Evolutionary conservation across 2,797 vertebrate genomes (phyloP), one percentile per base, ranked within the genome.

Genomic region (Argentina silus): DNA sequence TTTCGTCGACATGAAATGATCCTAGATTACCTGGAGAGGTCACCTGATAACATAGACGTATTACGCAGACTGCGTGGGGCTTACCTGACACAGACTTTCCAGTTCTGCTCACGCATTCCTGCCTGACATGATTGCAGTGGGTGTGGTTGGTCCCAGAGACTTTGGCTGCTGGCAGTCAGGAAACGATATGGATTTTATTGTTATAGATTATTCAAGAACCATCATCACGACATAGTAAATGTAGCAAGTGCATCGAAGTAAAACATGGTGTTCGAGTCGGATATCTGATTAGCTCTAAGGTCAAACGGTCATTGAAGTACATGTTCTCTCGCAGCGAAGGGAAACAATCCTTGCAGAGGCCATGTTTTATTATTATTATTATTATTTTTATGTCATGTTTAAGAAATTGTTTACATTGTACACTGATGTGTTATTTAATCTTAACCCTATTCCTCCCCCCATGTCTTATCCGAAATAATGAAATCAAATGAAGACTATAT

Each of bases 401-500:
- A 86, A 90, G 65, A 91, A 91, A 90, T 94, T 95, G 97, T 97
- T 97, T 97, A 97, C 97, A 97, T 93, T 94, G 89, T 83, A 90
- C 85, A 95, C 94, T 94, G 93, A 93, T 94, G 93, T 92, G 91
- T 95, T 96, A 94, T 96, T 96, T 96, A 93, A 96, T 91, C 94
- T 91, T 95, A 93, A 92, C 91, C 27, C 90, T 93, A 93, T 95
- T 91, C 94, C 27, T 4, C 27, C 27, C 27, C 27, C 83, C 80
- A 91, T 90, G 93, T 95, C 92, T 94, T 94, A 94, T 87, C 81
- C 88, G 77, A 93, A 94, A 94, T 90, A 89, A 93, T 81, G 77
- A 84, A 93, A 95, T 88, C 92, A 94, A 96, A 97, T 97, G 96
- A 98, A 98, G 96, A 96, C 92, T 92, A n/a, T 92, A n/a, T 36